These are phyloP conservation scores for Ochotona curzoniae DNA, from an alignment of 2,113 vertebrate species.

Conservation along the genomic window DNA sequence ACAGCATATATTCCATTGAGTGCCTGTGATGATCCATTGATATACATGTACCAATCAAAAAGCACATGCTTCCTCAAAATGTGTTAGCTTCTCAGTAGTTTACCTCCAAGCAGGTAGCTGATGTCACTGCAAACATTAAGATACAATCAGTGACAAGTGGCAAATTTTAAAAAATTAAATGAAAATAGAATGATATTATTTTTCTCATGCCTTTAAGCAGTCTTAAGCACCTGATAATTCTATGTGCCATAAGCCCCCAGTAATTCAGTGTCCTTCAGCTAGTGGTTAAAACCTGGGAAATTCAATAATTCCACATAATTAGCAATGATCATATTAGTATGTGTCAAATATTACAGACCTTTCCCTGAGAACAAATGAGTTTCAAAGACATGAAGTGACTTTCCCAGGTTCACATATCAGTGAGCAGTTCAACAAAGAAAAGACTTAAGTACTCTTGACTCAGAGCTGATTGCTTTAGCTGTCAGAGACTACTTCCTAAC, in stretches of 20 bases:
- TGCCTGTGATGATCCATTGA: neutral
- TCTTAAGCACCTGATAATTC: neutral
- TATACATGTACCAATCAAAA: neutral
- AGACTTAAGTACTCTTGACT: constrained; percentile 60
- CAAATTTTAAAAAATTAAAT: neutral
- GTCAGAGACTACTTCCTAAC: constrained; percentile 37
- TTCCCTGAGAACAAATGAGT: neutral
- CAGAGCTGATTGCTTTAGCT: constrained; percentile 64
- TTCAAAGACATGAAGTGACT: constrained; percentile 30
- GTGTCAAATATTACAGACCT: constrained; percentile 15
- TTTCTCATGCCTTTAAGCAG: neutral
- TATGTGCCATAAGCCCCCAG: neutral
- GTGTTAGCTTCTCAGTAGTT: neutral
- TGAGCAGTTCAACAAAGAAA: constrained; percentile 50
- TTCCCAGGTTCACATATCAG: constrained; percentile 48
- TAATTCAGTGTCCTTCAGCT: neutral
- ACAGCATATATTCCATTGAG: fast-evolving
- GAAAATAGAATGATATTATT: neutral
- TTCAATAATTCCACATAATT: constrained; percentile 25
- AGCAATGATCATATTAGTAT: constrained; percentile 2
- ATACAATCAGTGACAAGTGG: neutral
- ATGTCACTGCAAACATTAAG: neutral
- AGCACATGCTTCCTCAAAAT: neutral
- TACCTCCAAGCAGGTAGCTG: neutral
- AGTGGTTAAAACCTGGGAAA: constrained; percentile 17